Conservation (phyloP, 2,113 vertebrate genomes). For the Cheilinus undulatus region DNA sequence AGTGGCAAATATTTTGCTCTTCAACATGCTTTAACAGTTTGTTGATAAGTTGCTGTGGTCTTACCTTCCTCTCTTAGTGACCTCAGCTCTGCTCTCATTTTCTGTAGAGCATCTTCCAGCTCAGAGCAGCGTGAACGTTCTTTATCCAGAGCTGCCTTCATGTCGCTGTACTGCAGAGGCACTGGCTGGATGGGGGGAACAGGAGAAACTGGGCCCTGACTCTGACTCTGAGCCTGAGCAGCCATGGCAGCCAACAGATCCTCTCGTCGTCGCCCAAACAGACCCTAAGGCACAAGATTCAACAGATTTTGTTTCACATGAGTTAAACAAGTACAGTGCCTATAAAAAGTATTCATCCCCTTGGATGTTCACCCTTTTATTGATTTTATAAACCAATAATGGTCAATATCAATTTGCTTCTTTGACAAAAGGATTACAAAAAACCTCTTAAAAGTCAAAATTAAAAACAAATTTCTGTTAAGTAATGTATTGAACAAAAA, state of each 20-base stretch:
- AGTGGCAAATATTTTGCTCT: too few species aligned
- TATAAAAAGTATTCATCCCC: too few species aligned
- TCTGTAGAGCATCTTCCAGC: slow-evolving; percentile 96
- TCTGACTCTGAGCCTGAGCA: slow-evolving; percentile 79
- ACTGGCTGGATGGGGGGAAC: slow-evolving; percentile 84
- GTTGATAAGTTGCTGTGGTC: background rate
- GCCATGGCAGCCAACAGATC: slow-evolving; percentile 91
- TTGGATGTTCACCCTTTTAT: too few species aligned
- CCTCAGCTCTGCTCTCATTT: slow-evolving; percentile 95
- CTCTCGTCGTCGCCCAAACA: slow-evolving; percentile 97
- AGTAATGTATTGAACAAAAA: too few species aligned
- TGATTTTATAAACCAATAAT: too few species aligned
- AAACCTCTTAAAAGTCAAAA: too few species aligned
- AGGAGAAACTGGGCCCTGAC: slow-evolving; percentile 82
- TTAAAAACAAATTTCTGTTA: too few species aligned
- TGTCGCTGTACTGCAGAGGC: slow-evolving; percentile 97
- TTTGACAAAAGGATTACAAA: too few species aligned
- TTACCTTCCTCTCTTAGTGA: slow-evolving; percentile 95
- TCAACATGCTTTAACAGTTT: background rate
- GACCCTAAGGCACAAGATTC: slow-evolving; percentile 86
- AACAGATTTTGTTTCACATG: too few species aligned
- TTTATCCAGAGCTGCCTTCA: slow-evolving; percentile 97
- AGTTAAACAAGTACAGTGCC: too few species aligned
- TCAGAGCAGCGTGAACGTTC: slow-evolving; percentile 94
- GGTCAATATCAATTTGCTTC: too few species aligned